phyloP scores from a whole-genome alignment of 2,888 invertebrate genomes.

The Tachystola acroxantha region DNA sequence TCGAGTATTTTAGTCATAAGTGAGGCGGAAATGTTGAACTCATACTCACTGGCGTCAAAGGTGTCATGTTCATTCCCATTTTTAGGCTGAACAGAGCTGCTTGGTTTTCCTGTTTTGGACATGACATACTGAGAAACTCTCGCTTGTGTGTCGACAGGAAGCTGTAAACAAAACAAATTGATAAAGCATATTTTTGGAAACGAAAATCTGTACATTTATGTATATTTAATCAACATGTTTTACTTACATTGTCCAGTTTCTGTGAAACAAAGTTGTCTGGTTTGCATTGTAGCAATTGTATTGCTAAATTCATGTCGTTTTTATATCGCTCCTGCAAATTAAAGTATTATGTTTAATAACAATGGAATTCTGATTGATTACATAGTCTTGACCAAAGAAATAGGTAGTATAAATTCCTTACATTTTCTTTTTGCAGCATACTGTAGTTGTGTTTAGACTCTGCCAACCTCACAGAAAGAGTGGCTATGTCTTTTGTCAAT shows the following conservation, averaged over 20 bases:
- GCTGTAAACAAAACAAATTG: conserved; percentile 72
- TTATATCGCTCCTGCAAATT: conserved; percentile 92
- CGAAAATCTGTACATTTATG: conserved; percentile 6
- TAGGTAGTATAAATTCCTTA: too few species aligned
- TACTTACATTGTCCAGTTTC: conserved; percentile 91
- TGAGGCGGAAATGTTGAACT: conserved; percentile 89
- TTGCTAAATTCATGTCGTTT: conserved; percentile 95
- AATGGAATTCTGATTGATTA: too few species aligned
- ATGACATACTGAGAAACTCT: conserved; percentile 89
- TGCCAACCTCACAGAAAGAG: conserved; percentile 88
- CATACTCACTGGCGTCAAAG: conserved; percentile 78
- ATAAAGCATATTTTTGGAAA: conserved; percentile 8
- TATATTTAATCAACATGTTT: conserved; percentile 10
- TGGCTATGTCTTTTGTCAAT: conserved; percentile 91
- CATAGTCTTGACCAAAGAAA: too few species aligned
- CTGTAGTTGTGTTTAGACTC: conserved; percentile 91
- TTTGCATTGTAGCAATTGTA: conserved; percentile 95
- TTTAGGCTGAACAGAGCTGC: conserved; percentile 62
- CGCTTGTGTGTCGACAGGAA: conserved; percentile 94
- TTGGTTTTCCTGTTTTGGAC: conserved; percentile 73
- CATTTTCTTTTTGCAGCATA: conserved; percentile 91
- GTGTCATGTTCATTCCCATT: conserved; percentile 62
- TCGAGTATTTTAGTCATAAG: conserved; percentile 95
- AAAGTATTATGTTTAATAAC: neutral
- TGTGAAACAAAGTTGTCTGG: conserved; percentile 96